These are phyloP conservation scores for Erythrocercus mccallii DNA, from an alignment of 2,113 vertebrate genomes.

Conservation along the genomic window DNA sequence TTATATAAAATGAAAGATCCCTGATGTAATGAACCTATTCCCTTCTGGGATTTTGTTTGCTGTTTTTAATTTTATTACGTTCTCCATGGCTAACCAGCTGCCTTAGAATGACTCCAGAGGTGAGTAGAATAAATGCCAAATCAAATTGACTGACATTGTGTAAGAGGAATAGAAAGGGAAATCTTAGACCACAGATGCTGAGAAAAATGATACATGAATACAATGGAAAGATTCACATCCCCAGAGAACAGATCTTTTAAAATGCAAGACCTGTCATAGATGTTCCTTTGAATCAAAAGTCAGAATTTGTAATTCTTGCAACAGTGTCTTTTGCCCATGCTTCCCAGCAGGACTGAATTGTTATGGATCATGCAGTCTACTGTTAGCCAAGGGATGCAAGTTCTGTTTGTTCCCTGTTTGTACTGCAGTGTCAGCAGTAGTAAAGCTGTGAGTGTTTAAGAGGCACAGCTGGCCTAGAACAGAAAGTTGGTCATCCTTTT, in stretches of 20 bases:
- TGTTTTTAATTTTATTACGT: not conserved
- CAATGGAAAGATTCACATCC: not conserved
- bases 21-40: not conserved
- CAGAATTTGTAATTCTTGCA: not conserved
- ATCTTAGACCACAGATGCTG: not conserved
- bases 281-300: not conserved
- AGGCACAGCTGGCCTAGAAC: not conserved
- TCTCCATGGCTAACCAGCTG: not conserved
- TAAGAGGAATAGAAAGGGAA: not conserved
- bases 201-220: not conserved
- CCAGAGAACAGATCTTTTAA: not conserved
- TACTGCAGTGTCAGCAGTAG: not conserved
- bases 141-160: not conserved
- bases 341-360: conserved; percentile 29
- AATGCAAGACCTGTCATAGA: not conserved
- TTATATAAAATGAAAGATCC: not conserved
- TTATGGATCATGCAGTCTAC: not conserved
- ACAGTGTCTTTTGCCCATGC: not conserved
- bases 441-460: not conserved
- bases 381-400: not conserved
- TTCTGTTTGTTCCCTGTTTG: not conserved
- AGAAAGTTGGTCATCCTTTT: not conserved
- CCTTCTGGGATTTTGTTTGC: not conserved
- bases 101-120: not conserved
- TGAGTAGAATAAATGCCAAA: not conserved